Base-by-base conservation (phyloP, 2,888 invertebrate genomes). In the Drosophila monieri region DNA sequence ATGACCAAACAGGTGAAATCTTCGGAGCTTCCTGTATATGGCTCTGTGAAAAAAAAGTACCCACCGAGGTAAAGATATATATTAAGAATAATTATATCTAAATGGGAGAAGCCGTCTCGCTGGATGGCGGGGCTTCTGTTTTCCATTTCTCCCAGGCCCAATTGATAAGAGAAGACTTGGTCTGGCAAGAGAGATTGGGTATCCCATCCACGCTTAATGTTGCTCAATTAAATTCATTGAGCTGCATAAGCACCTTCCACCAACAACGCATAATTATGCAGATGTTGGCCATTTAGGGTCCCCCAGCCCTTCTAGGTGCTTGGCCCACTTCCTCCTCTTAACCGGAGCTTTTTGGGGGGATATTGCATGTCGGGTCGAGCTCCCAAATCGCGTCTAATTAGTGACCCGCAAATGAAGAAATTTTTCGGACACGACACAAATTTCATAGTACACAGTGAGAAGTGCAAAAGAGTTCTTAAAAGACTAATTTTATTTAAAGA, bases 141-240 rank as follows among this genome's bases (percentile, higher is more conserved):
- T 51, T 25, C 14, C 39, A 57, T 66, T 69, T 48, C 47, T 57
- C 58, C 30, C 58, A 68, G 44, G 44, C 37, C 8, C 65, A 84
- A 83, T 77, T 88, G 81, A 81, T 81, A 81, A 85, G 80, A 64
- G 52, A 18, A 37, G 30, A 1, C 32, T 14, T 3, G 15, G n/a
- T n/a, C 5, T 8, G n/a, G 30, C 21, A 3, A 23, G 21, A 23
- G 21, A 5, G 21, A 23, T 8, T 10, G 35, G n/a, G n/a, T n/a
- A 35, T 35, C 37, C 60, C 52, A 49, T 71, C 44, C 49, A 15
- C n/a, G 35, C 39, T 55, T 88, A 85, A 88, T 84, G 88, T 76
- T 74, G 72, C 44, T 72, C 88, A 85, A 85, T 85, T 88, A 85
- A 88, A 85, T 84, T 86, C 75, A 86, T 81, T 75, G 72, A 71